Evolutionary conservation across 1,140 invertebrate species (phyloP).

Genomic region (Homarus americanus): DNA sequence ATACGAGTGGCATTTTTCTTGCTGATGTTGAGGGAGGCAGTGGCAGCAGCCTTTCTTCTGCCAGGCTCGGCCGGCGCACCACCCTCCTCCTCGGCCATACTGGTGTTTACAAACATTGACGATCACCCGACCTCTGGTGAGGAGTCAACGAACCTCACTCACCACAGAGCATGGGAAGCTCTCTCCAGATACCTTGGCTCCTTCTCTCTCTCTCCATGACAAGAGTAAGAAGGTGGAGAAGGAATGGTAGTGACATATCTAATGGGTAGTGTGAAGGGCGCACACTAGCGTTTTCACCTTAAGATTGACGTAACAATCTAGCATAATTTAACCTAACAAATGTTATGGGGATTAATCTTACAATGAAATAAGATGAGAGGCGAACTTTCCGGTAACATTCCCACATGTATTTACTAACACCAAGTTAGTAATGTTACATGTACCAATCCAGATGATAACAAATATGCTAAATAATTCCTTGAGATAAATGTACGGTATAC

Average conservation of each 20-base stretch:
- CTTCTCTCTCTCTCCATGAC: background rate
- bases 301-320: background rate
- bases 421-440: too few relatives aligned
- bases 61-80: constrained; percentile 57
- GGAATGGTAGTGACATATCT: background rate
- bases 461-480: too few relatives aligned
- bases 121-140: constrained; percentile 43
- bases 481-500: too few relatives aligned
- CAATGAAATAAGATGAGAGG: too few relatives aligned
- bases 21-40: constrained; percentile 59
- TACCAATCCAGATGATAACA: too few relatives aligned
- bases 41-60: constrained; percentile 62
- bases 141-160: constrained; percentile 59
- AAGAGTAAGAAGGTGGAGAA: background rate
- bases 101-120: constrained; percentile 71
- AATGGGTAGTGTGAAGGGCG: background rate
- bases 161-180: background rate
- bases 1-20: constrained; percentile 46
- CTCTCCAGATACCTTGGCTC: background rate
- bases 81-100: constrained; percentile 54
- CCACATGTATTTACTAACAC: too few relatives aligned
- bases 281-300: background rate
- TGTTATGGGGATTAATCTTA: too few relatives aligned
- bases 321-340: too few relatives aligned
- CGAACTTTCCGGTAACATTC: too few relatives aligned